Evolutionary conservation across 2,888 invertebrate species (phyloP).

Genomic region (Notocelia uddmanniana): DNA sequence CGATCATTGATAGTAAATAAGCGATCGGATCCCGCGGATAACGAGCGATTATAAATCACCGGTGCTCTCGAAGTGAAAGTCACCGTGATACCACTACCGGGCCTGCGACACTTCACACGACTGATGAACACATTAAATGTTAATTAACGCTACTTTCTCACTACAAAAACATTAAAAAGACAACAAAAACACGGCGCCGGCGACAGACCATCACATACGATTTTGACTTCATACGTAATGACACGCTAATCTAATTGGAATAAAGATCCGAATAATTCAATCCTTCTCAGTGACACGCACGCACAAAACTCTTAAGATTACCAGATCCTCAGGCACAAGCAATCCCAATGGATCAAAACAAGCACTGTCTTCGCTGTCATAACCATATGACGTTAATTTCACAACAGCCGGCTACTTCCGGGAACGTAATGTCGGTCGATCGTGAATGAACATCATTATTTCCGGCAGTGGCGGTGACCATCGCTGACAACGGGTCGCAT

Average conservation of each 20-base stretch:
- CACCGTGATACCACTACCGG: constrained; percentile 63
- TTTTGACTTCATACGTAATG: constrained; percentile 50
- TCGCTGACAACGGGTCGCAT: constrained; percentile 56
- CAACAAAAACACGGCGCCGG: constrained; percentile 48
- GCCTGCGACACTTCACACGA: constrained; percentile 65
- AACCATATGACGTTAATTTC: constrained; percentile 76
- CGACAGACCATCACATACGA: constrained; percentile 53
- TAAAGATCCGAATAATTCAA: constrained; percentile 39
- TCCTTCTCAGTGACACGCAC: constrained; percentile 28
- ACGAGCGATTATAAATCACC: constrained; percentile 71
- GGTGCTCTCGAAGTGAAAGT: constrained; percentile 76
- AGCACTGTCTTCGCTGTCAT: constrained; percentile 77
- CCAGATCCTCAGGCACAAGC: constrained; percentile 33
- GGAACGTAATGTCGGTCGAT: constrained; percentile 77
- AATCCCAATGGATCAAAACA: constrained; percentile 53
- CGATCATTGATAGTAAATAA: constrained; percentile 56
- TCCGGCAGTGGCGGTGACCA: constrained; percentile 57
- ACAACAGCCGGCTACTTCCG: constrained; percentile 82
- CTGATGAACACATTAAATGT: constrained; percentile 67
- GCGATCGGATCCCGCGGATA: constrained; percentile 72
- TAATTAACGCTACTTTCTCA: constrained; percentile 70
- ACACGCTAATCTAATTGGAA: constrained; percentile 49
- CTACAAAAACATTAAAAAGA: constrained; percentile 55
- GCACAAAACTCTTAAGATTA: constrained; percentile 30
- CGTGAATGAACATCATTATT: constrained; percentile 78